Percentiles rank a stretch among this genome's conserved stretches.
These are phyloP conservation scores for Macheiramphus alcinus DNA, from an alignment of 2,113 vertebrate genomes.

Conservation along the genomic window DNA sequence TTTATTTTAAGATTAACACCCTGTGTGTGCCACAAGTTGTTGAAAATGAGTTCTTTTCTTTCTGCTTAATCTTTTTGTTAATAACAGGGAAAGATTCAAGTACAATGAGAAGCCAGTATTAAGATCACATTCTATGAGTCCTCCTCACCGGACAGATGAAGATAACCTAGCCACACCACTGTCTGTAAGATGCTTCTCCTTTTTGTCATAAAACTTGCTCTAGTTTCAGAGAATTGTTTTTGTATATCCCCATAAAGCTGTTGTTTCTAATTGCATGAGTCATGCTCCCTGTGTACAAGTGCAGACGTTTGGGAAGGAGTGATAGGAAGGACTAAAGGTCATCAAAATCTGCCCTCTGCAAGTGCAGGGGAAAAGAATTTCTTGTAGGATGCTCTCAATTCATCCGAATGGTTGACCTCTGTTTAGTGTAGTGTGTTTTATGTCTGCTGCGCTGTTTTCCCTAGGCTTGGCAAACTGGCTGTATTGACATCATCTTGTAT, in stretches of 20 bases:
- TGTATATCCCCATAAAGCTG: background rate
- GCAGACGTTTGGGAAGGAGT: background rate
- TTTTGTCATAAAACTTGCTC: background rate
- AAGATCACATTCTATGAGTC: slow-evolving; percentile 42
- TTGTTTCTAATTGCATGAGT: background rate
- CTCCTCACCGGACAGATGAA: slow-evolving; percentile 59
- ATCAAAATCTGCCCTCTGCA: background rate
- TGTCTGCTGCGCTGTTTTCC: slow-evolving; percentile 1
- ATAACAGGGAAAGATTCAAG: slow-evolving; percentile 55
- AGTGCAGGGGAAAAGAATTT: background rate
- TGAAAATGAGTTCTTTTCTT: slow-evolving; percentile 11
- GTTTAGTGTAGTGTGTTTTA: background rate
- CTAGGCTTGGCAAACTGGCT: background rate
- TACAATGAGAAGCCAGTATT: slow-evolving; percentile 59
- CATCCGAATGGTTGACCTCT: background rate
- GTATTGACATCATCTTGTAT: background rate
- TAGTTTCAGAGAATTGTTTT: background rate
- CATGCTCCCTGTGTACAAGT: background rate
- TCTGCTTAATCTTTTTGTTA: slow-evolving; percentile 12
- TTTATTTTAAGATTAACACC: background rate
- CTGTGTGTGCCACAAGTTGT: background rate
- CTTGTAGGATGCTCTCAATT: background rate
- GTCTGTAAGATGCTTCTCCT: slow-evolving; percentile 68
- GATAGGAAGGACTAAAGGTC: background rate
- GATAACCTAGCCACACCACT: slow-evolving; percentile 20